A percentile compares a stretch with the other conserved stretches of the same genome.
phyloP scores from a whole-genome alignment of 53 echinoderm and acorn worm genomes.

The Glandiceps talaboti region DNA sequence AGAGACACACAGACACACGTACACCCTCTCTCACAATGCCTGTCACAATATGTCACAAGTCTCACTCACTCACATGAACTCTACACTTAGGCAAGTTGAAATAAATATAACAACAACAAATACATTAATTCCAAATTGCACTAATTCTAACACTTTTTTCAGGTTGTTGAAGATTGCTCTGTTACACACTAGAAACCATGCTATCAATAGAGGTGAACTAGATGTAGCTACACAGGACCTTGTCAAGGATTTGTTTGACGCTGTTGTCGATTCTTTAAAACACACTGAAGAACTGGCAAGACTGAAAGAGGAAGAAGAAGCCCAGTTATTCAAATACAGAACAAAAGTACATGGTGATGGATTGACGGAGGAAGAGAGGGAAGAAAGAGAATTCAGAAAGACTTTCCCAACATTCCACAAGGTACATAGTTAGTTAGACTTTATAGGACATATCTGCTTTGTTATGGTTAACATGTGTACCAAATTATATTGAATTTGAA shows the following conservation, averaged over 20 bases:
- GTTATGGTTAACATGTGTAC: too few relatives aligned
- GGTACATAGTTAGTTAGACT: too few relatives aligned
- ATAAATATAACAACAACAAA: too few relatives aligned
- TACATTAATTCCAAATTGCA: too few relatives aligned
- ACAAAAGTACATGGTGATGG: conserved; percentile 49
- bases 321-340: conserved; percentile 69
- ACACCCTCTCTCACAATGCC: too few relatives aligned
- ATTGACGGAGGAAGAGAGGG: conserved; percentile 72
- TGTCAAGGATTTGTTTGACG: conserved; percentile 39
- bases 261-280: conserved; percentile 54
- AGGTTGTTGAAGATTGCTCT: conserved; percentile 54
- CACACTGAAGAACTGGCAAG: conserved; percentile 53
- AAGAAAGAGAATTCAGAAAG: conserved; percentile 65
- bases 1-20: too few relatives aligned
- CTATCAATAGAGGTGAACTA: conserved; percentile 24
- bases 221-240: conserved; percentile 16
- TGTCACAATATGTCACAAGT: too few relatives aligned
- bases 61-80: too few relatives aligned
- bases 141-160: background rate
- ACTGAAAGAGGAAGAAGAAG: conserved; percentile 67
- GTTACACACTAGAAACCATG: conserved; percentile 38
- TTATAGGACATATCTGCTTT: too few relatives aligned
- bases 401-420: conserved; percentile 80
- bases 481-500: too few relatives aligned
- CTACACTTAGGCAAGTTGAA: too few relatives aligned